A percentile compares a stretch with the other conserved stretches of the same genome.
Conservation (phyloP, 2,797 vertebrate species). For the Phoxinus dragarum region DNA sequence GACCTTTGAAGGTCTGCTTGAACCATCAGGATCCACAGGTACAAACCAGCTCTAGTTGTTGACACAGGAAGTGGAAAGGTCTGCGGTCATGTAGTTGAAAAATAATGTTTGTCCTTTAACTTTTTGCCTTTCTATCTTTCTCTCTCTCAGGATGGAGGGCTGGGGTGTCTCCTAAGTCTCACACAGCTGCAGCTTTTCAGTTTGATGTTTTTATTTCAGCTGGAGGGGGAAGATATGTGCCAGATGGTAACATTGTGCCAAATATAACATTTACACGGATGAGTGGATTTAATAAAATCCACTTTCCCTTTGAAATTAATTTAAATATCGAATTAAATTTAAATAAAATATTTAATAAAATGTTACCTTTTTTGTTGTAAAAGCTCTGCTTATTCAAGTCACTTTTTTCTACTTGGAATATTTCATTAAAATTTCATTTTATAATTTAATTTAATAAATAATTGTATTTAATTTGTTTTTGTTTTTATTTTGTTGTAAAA, state of each 20-base stretch:
- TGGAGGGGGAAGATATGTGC: slow-evolving; percentile 88
- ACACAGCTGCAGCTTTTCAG: slow-evolving; percentile 80
- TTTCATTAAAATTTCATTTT: neutral
- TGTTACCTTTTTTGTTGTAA: neutral
- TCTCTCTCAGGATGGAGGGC: slow-evolving; percentile 82
- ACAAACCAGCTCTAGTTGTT: neutral
- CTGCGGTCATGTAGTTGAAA: neutral
- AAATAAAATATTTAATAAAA: neutral
- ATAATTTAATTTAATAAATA: neutral
- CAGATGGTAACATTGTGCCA: slow-evolving; percentile 79
- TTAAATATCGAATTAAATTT: neutral
- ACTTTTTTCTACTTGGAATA: neutral
- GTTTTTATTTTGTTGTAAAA: neutral
- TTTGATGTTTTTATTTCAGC: slow-evolving; percentile 93
- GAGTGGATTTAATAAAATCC: neutral
- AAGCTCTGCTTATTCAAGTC: neutral
- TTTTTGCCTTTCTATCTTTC: neutral
- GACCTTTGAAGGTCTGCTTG: slow-evolving; percentile 80
- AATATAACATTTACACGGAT: slow-evolving; percentile 46
- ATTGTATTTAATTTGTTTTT: neutral
- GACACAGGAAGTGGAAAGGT: neutral
- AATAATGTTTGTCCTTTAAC: neutral
- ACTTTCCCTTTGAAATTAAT: neutral
- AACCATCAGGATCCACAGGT: slow-evolving; percentile 72
- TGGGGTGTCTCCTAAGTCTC: slow-evolving; percentile 78